Base-by-base conservation (phyloP, 2,797 vertebrate genomes). In the Pseudochirops corinnae region DNA sequence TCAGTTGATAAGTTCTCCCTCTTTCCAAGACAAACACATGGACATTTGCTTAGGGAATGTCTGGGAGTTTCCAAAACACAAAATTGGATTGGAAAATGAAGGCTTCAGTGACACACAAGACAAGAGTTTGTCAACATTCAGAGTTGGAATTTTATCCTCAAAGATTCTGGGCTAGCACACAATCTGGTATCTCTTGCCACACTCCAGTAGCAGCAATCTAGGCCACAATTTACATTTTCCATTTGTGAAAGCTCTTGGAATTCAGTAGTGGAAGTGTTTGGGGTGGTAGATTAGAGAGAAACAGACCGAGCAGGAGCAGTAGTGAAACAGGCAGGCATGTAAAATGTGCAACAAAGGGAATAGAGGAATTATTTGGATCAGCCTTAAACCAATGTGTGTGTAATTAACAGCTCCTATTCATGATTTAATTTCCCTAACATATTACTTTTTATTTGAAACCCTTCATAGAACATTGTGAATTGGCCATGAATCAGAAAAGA, bases 391-490 rank as follows among this genome's bases (percentile, higher is more conserved):
- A 98, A 94, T 24, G 94, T 97, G 97, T 98, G 97, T 98, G 97
- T 98, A 98, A 98, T 98, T 97, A 98, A 98, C 97, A 98, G 97
- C 97, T 97, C 95, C 96, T 90, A 96, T 92, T 97, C 97, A 97
- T 97, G 96, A 97, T 98, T 97, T 97, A 95, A 98, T 98, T 98
- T 96, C 97, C 97, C 96, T 96, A 96, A 91, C 97, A 98, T 98
- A 97, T 96, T 96, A 96, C 96, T 97, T 97, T 98, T 98, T 96
- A 97, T 96, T 97, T 97, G 96, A 92, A 94, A 96, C 91, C 93
- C 95, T 98, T 98, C 96, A 56, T 95, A 96, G 95, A 94, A 96
- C 97, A 92, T 52, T 55, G 96, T 96, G 95, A 96, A 91, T 96
- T 94, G 95, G 93, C 97, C 94, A 92, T 92, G 95, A 95, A 91